Conservation (phyloP, 1,140 invertebrate genomes). For the Eueides isabella region DNA sequence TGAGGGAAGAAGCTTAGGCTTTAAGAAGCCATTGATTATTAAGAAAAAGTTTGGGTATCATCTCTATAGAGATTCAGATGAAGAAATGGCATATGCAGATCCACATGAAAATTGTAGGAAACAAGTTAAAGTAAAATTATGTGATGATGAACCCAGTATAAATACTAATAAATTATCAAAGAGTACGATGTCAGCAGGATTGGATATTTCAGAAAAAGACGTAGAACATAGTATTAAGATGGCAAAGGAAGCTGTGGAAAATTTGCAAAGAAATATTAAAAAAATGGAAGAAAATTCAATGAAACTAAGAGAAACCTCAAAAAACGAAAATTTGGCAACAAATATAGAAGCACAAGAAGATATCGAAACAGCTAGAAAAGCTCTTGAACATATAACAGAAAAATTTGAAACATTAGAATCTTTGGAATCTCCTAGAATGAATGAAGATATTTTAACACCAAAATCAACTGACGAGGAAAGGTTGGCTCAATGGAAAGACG, state of each 20-base stretch:
- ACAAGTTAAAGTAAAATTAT: conserved; percentile 66
- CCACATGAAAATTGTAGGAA: conserved; percentile 56
- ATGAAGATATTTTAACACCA: conserved; percentile 36
- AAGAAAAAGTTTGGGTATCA: conserved; percentile 62
- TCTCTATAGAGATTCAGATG: conserved; percentile 60
- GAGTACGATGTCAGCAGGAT: conserved; percentile 36
- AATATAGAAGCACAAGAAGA: conserved; percentile 56
- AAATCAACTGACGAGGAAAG: conserved; percentile 52
- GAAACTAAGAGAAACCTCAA: conserved; percentile 37
- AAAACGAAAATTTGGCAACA: conserved; percentile 35
- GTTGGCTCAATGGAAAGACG: conserved; percentile 65
- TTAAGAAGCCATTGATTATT: conserved; percentile 62
- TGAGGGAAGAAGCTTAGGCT: conserved; percentile 42
- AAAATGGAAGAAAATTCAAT: conserved; percentile 52
- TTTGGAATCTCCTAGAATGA: conserved; percentile 36
- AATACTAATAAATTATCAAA: conserved; percentile 29
- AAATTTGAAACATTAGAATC: conserved; percentile 55
- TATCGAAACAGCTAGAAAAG: conserved; percentile 59
- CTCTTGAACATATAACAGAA: conserved; percentile 56
- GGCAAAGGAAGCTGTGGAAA: conserved; percentile 72
- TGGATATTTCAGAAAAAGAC: conserved; percentile 52
- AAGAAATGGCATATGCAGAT: conserved; percentile 55
- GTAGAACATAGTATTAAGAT: conserved; percentile 64
- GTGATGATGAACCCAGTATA: conserved; percentile 50
- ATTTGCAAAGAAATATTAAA: conserved; percentile 60